Evolutionary conservation across 2,797 vertebrate species (phyloP).

Genomic region (Tenualosa thibaudeaui): DNA sequence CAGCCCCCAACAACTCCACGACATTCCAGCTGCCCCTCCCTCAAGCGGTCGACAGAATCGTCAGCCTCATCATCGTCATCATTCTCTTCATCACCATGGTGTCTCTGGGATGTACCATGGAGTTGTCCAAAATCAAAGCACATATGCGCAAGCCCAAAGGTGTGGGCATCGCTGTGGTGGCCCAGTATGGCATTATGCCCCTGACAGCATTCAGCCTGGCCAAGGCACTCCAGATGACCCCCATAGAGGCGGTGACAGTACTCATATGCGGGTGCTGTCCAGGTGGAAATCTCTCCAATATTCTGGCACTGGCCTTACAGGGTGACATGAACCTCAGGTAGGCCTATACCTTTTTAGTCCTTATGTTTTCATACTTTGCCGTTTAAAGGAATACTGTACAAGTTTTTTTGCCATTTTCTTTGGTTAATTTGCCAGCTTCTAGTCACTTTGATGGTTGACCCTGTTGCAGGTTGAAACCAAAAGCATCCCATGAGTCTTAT

Average conservation of each 20-base stretch:
- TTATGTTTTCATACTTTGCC: too few relatives aligned
- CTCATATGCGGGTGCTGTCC: conserved; percentile 85
- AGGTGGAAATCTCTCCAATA: conserved; percentile 78
- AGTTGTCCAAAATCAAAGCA: conserved; percentile 77
- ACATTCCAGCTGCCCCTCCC: background rate
- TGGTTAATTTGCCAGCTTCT: too few relatives aligned
- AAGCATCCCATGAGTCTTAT: too few relatives aligned
- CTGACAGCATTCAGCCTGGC: conserved; percentile 75
- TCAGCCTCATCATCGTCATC: conserved; percentile 53
- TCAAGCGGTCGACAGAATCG: conserved; percentile 53
- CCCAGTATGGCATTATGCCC: conserved; percentile 85
- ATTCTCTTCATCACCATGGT: conserved; percentile 70
- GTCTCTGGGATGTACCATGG: conserved; percentile 82
- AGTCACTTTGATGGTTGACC: too few relatives aligned
- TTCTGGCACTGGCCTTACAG: conserved; percentile 72
- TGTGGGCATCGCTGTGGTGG: conserved; percentile 67
- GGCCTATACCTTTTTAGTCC: background rate
- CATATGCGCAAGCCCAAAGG: conserved; percentile 81
- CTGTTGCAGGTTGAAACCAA: too few relatives aligned
- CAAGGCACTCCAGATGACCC: conserved; percentile 70
- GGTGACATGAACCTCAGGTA: conserved; percentile 89
- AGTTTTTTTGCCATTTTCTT: too few relatives aligned
- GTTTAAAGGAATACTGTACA: too few relatives aligned
- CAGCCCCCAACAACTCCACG: conserved; percentile 42
- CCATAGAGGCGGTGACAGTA: conserved; percentile 69